Evolutionary conservation across 1,140 invertebrate genomes (phyloP).

Genomic region (Drosophila murphyi): DNA sequence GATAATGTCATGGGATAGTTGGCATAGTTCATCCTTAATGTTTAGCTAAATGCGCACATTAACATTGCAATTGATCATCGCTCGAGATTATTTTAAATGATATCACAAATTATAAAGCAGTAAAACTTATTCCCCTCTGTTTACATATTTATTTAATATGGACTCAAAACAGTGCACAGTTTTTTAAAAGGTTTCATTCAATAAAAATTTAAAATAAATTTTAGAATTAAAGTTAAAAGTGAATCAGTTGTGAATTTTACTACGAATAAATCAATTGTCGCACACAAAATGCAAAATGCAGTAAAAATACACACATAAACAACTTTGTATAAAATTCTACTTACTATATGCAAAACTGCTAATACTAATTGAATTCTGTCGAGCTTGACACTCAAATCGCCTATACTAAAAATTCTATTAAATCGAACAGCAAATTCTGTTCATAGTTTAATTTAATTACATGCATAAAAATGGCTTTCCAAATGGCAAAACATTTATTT

Average conservation of each 20-base stretch:
- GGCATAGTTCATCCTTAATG: constrained; percentile 5
- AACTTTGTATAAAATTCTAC: no score
- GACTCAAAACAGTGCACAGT: no score
- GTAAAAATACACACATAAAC: no score
- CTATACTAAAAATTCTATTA: not conserved
- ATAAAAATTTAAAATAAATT: no score
- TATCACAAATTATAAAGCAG: not conserved
- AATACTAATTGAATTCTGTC: not conserved
- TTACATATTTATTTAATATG: no score
- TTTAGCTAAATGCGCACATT: constrained; percentile 27
- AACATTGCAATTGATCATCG: constrained; percentile 65
- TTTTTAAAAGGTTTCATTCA: no score
- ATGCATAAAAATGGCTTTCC: constrained; percentile 36
- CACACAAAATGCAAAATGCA: no score
- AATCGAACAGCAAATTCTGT: constrained; percentile 55
- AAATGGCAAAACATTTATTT: constrained; percentile 68
- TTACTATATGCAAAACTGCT: no score
- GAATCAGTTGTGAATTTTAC: no score
- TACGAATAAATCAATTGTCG: no score
- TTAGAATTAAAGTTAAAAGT: no score
- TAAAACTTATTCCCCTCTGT: no score
- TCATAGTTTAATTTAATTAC: constrained; percentile 76
- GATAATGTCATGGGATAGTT: constrained; percentile 9
- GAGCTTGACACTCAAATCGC: not conserved
- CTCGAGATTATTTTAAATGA: constrained; percentile 45